Conservation (phyloP, 1,140 invertebrate species). For the Anastrepha obliqua region DNA sequence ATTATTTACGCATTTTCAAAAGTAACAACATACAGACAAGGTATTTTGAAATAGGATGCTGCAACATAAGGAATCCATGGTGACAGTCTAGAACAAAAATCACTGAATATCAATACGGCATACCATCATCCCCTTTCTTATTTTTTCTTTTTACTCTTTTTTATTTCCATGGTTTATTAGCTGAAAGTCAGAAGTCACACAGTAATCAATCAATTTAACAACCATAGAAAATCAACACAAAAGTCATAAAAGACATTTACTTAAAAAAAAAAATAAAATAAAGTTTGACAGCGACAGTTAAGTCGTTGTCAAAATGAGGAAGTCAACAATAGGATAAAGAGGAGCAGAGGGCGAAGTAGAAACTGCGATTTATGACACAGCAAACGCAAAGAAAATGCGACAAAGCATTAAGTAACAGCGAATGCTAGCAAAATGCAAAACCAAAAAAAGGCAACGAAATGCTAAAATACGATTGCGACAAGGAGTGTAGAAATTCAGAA, state of each 20-base stretch:
- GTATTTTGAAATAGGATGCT: slow-evolving; percentile 32
- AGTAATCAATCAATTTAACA: slow-evolving; percentile 58
- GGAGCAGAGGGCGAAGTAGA: background rate
- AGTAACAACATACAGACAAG: background rate
- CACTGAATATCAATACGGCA: no score
- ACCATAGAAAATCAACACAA: slow-evolving; percentile 53
- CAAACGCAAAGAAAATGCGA: background rate
- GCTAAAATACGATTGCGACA: background rate
- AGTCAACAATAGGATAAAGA: background rate
- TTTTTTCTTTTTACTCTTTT: background rate
- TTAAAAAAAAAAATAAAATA: slow-evolving; percentile 18
- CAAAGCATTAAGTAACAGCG: background rate
- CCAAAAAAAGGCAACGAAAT: background rate
- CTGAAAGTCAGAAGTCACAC: slow-evolving; percentile 56
- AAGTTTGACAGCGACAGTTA: slow-evolving; percentile 34
- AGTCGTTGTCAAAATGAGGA: background rate
- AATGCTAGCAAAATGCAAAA: background rate
- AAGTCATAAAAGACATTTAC: background rate
- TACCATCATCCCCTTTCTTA: background rate
- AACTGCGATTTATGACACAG: slow-evolving; percentile 33
- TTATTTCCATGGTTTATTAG: slow-evolving; percentile 2
- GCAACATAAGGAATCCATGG: background rate
- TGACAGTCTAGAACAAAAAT: background rate
- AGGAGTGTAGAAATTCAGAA: no score
- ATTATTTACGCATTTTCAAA: slow-evolving; percentile 45